phyloP scores from a whole-genome alignment of 2,797 vertebrate genomes.

The Malacoraja senta region DNA sequence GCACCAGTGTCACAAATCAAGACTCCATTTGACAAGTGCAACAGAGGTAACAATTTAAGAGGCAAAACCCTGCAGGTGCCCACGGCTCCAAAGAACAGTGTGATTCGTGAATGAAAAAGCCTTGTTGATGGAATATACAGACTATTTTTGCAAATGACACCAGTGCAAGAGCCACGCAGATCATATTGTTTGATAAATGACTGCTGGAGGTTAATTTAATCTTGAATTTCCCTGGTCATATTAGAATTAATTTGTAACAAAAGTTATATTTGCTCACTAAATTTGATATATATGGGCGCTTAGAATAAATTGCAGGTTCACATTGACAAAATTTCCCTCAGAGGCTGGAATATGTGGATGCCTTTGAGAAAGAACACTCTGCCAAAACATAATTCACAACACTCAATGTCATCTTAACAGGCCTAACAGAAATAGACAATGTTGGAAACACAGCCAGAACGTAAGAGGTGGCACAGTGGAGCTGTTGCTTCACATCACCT shows the following conservation, averaged over 20 bases:
- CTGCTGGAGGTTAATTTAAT: background rate
- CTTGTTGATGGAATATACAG: background rate
- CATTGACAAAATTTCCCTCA: background rate
- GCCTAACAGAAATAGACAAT: background rate
- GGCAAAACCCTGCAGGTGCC: background rate
- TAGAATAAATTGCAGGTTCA: background rate
- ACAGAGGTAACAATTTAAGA: background rate
- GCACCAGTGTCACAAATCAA: background rate
- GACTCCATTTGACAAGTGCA: background rate
- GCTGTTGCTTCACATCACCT: too few species aligned
- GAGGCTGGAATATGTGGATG: background rate
- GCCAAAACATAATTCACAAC: background rate
- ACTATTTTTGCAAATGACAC: background rate
- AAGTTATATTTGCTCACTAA: conserved; percentile 1
- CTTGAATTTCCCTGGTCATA: background rate
- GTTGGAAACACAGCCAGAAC: background rate
- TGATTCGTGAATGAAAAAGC: background rate
- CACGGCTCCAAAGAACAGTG: background rate
- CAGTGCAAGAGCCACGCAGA: background rate
- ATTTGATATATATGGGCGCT: background rate
- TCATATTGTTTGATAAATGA: background rate
- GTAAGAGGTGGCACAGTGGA: too few species aligned
- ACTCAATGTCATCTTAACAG: background rate
- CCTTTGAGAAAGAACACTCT: background rate
- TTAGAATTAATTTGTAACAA: background rate